These are phyloP conservation scores for Shargacucullia verbasci DNA, from an alignment of 2,888 invertebrate genomes.

Conservation along the genomic window DNA sequence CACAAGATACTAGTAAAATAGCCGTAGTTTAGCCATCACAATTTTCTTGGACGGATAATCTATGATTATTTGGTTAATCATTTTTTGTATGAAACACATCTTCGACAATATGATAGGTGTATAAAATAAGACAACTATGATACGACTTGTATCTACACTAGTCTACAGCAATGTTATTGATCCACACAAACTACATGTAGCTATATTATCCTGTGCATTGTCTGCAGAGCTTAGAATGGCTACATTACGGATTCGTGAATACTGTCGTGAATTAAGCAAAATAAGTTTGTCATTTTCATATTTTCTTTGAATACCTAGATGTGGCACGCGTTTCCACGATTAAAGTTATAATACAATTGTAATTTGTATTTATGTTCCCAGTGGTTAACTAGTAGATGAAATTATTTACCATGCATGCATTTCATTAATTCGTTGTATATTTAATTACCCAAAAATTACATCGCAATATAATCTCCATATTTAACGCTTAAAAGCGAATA, in stretches of 20 bases:
- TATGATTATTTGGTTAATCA: too few relatives aligned
- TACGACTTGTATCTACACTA: not conserved
- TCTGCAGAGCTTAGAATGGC: not conserved
- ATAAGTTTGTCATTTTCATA: not conserved
- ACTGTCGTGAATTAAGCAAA: not conserved
- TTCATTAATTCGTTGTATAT: not conserved
- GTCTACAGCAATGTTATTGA: constrained; percentile 18
- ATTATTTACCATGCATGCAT: not conserved
- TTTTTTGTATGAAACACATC: too few relatives aligned
- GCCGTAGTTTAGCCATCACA: too few relatives aligned
- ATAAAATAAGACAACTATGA: too few relatives aligned
- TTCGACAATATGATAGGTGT: too few relatives aligned
- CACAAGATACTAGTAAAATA: too few relatives aligned
- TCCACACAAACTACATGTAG: constrained; percentile 5
- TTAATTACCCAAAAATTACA: constrained; percentile 37
- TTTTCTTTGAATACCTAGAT: not conserved
- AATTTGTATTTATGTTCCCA: too few relatives aligned
- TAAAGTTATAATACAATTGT: too few relatives aligned
- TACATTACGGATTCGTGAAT: constrained; percentile 4
- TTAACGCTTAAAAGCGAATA: constrained; percentile 1
- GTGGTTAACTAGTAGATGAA: too few relatives aligned
- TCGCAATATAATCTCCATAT: constrained; percentile 7
- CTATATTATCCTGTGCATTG: too few relatives aligned
- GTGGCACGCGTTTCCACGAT: not conserved
- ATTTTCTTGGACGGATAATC: too few relatives aligned